Conservation (phyloP, 2,888 invertebrate genomes). For the Drosophila tanythrix region DNA sequence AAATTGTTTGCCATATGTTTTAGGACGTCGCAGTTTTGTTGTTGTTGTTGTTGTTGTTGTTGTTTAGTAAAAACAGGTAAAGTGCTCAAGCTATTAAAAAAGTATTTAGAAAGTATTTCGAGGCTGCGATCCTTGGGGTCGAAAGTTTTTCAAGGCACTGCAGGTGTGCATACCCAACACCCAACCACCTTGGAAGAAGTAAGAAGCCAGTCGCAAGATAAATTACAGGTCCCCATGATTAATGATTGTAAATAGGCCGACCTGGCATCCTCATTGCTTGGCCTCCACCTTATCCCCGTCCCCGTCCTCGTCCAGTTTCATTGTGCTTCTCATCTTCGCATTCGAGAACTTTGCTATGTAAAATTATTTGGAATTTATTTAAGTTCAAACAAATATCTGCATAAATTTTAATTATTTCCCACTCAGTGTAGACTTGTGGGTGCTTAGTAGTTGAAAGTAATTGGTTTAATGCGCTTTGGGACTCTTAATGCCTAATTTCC, state of each 20-base stretch:
- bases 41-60: slow-evolving; percentile 10
- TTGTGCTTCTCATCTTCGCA: slow-evolving; percentile 2
- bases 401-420: slow-evolving; percentile 9
- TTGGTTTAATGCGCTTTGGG: not conserved
- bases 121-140: slow-evolving; percentile 28
- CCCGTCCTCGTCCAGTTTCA: not conserved
- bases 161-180: slow-evolving; percentile 39
- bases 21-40: slow-evolving; percentile 11
- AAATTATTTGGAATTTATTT: slow-evolving; percentile 19
- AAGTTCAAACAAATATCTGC: slow-evolving; percentile 23
- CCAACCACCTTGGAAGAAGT: slow-evolving; percentile 7
- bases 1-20: slow-evolving; percentile 64
- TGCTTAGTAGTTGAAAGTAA: slow-evolving; percentile 1
- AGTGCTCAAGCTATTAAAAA: slow-evolving; percentile 80
- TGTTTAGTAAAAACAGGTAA: slow-evolving; percentile 73
- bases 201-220: slow-evolving; percentile 65
- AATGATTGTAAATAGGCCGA: slow-evolving; percentile 68
- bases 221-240: slow-evolving; percentile 76
- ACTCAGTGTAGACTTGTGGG: not conserved
- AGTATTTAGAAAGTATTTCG: slow-evolving; percentile 77
- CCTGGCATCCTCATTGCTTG: slow-evolving; percentile 5
- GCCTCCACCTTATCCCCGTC: not conserved
- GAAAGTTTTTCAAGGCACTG: slow-evolving; percentile 46
- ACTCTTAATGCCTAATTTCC: not conserved
- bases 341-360: slow-evolving; percentile 18